Evolutionary conservation across 2,113 vertebrate species (phyloP).

Genomic region (Nannospalax galili): DNA sequence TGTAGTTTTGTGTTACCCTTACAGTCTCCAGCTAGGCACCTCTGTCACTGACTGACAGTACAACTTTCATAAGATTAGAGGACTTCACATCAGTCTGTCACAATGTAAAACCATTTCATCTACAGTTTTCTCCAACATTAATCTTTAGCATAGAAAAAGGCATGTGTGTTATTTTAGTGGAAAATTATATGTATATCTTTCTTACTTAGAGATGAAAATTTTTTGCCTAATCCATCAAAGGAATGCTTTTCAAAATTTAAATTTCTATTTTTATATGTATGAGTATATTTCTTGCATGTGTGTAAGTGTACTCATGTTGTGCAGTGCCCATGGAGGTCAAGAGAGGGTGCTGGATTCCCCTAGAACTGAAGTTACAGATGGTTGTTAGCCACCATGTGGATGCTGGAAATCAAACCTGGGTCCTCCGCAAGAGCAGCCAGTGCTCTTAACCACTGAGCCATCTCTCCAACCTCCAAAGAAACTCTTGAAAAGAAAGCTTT

Average conservation of each 20-base stretch:
- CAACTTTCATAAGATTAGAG: not conserved
- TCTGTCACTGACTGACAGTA: not conserved
- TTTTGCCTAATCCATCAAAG: constrained; percentile 2
- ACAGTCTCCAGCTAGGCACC: not conserved
- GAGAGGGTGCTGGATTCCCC: too few relatives aligned
- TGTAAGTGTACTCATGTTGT: too few relatives aligned
- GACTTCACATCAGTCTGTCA: not conserved
- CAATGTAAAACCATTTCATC: not conserved
- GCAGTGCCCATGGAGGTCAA: too few relatives aligned
- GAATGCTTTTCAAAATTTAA: not conserved
- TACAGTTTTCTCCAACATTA: not conserved
- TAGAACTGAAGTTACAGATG: too few relatives aligned
- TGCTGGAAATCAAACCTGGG: too few relatives aligned
- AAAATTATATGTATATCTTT: constrained; percentile 19
- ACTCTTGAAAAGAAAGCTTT: not conserved
- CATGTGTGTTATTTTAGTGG: not conserved
- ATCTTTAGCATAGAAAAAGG: not conserved
- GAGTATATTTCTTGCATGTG: too few relatives aligned
- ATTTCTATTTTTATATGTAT: too few relatives aligned
- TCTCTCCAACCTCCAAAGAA: not conserved
- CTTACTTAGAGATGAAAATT: not conserved
- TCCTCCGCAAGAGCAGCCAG: too few relatives aligned
- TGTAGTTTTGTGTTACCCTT: not conserved
- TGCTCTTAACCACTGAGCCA: too few relatives aligned
- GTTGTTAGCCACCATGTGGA: too few relatives aligned